phyloP scores from a whole-genome alignment of 2,888 invertebrate genomes.

The Mactromeris polynyma region DNA sequence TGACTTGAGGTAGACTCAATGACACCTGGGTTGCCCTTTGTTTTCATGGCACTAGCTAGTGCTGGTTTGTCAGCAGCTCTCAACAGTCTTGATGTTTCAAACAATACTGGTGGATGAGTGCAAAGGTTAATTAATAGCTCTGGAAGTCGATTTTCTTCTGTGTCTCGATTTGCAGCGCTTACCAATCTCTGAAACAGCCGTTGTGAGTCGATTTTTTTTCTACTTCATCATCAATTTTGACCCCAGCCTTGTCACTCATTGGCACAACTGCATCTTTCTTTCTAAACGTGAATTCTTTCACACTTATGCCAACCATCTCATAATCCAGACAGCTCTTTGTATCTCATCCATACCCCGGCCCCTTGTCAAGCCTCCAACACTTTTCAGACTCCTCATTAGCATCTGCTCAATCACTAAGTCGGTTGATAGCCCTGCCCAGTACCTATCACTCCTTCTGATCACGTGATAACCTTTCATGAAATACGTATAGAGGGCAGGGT shows the following conservation, averaged over 20 bases:
- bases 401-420: slow-evolving; percentile 55
- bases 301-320: slow-evolving; percentile 64
- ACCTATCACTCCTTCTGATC: slow-evolving; percentile 36
- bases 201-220: slow-evolving; percentile 68
- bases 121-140: slow-evolving; percentile 17
- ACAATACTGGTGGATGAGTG: slow-evolving; percentile 53
- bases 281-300: slow-evolving; percentile 62
- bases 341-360: slow-evolving; percentile 67
- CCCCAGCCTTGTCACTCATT: slow-evolving; percentile 27
- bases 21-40: slow-evolving; percentile 39
- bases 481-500: slow-evolving; percentile 12
- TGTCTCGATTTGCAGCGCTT: slow-evolving; percentile 55
- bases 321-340: slow-evolving; percentile 55
- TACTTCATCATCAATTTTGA: slow-evolving; percentile 26
- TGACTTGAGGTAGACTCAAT: not conserved
- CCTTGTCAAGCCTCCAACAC: slow-evolving; percentile 68
- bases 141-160: not conserved
- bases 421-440: slow-evolving; percentile 56
- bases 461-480: slow-evolving; percentile 25
- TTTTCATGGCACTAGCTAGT: slow-evolving; percentile 51
- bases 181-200: slow-evolving; percentile 71
- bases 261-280: slow-evolving; percentile 31
- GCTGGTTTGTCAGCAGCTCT: slow-evolving; percentile 50
- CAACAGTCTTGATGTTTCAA: slow-evolving; percentile 45
- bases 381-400: slow-evolving; percentile 73